phyloP scores from a whole-genome alignment of 2,797 vertebrate species.

The Enteromius trimaculatus region DNA sequence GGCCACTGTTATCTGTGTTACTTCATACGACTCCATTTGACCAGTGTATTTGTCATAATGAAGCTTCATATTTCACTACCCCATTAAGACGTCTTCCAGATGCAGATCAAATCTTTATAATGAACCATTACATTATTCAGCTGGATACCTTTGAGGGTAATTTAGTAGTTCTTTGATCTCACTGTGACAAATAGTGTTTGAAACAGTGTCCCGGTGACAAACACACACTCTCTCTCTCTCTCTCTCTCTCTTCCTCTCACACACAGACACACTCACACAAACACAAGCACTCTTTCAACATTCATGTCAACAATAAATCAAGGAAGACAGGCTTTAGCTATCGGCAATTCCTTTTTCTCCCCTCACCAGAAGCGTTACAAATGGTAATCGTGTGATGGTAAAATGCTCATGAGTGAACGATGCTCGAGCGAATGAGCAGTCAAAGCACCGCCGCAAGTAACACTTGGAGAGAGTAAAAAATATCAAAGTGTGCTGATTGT shows the following conservation, averaged over 20 bases:
- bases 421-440: conserved; percentile 76
- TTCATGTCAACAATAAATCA: conserved; percentile 52
- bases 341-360: conserved; percentile 77
- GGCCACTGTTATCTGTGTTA: conserved; percentile 3
- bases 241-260: background rate
- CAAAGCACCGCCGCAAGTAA: conserved; percentile 78
- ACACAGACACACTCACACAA: conserved; percentile 57
- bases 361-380: conserved; percentile 74
- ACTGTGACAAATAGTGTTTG: conserved; percentile 61
- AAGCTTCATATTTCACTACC: conserved; percentile 33
- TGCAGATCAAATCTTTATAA: conserved; percentile 37
- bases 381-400: conserved; percentile 80
- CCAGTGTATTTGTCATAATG: conserved; percentile 25
- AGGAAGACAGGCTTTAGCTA: conserved; percentile 73
- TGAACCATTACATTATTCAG: conserved; percentile 55
- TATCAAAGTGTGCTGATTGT: conserved; percentile 80
- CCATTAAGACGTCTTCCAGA: conserved; percentile 25
- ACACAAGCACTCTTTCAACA: conserved; percentile 55
- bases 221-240: background rate
- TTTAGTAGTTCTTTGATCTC: conserved; percentile 76
- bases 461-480: conserved; percentile 70
- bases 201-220: conserved; percentile 38
- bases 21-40: conserved; percentile 6
- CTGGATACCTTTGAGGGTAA: conserved; percentile 77
- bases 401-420: conserved; percentile 81